Percentiles rank a stretch among this genome's conserved stretches.
These are phyloP conservation scores for Tiphia femorata DNA, from an alignment of 2,888 invertebrate species.

Conservation along the genomic window DNA sequence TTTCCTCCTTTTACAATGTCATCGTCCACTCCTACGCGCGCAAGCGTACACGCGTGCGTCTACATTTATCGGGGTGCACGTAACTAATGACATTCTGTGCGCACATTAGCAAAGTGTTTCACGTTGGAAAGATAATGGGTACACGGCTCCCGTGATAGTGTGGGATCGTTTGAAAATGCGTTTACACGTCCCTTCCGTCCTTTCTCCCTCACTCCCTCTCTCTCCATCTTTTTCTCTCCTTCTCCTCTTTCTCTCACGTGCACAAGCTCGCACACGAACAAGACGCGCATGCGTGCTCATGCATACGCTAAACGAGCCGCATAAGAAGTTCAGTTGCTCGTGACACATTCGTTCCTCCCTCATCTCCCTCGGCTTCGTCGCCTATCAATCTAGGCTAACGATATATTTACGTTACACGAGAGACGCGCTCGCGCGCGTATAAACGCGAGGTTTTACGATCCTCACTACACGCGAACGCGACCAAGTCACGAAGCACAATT, in stretches of 20 bases:
- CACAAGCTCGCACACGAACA: not conserved
- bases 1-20: no score
- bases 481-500: constrained; percentile 33
- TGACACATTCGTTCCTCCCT: constrained; percentile 21
- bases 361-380: constrained; percentile 1
- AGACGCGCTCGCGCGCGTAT: not conserved
- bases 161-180: no score
- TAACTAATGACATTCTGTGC: no score
- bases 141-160: no score
- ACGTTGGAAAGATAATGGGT: no score
- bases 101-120: no score
- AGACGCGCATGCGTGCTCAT: not conserved
- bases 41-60: no score
- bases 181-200: no score
- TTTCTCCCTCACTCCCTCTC: not conserved
- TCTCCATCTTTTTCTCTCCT: not conserved
- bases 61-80: no score
- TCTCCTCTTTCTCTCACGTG: not conserved
- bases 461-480: constrained; percentile 42
- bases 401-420: constrained; percentile 34
- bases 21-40: no score
- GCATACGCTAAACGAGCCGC: not conserved
- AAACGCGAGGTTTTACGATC: constrained; percentile 26
- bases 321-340: constrained; percentile 20
- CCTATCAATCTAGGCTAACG: constrained; percentile 42